Percentiles rank a stretch among this genome's conserved stretches.
Evolutionary conservation across 2,113 vertebrate genomes (phyloP).

Genomic region (Phaethornis superciliosus): DNA sequence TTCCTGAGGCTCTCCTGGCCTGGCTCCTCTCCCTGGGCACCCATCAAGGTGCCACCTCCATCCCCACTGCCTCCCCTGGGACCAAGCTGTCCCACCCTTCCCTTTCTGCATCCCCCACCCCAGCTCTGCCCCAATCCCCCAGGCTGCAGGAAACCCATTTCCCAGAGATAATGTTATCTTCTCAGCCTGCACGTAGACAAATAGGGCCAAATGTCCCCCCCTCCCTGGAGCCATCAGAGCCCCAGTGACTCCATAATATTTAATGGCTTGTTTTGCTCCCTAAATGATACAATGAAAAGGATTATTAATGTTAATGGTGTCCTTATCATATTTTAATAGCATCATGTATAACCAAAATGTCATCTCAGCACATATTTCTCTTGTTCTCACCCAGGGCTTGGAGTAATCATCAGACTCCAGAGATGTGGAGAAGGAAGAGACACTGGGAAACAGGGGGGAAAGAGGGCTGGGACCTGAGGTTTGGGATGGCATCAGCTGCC

Average conservation of each 20-base stretch:
- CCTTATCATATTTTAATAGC: slow-evolving; percentile 80
- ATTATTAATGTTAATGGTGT: slow-evolving; percentile 80
- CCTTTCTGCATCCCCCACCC: rapidly evolving
- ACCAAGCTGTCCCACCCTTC: not conserved
- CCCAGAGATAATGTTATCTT: slow-evolving; percentile 42
- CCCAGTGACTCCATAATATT: slow-evolving; percentile 73
- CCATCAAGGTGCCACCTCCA: not conserved
- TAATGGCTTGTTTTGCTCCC: slow-evolving; percentile 80
- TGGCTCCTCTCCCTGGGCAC: not conserved
- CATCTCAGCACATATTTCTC: slow-evolving; percentile 73
- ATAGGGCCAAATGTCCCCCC: slow-evolving; percentile 65
- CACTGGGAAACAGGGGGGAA: not conserved
- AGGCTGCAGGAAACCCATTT: not conserved
- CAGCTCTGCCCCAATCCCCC: rapidly evolving
- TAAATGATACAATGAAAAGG: slow-evolving; percentile 80
- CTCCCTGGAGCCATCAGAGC: slow-evolving; percentile 74
- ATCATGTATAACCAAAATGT: slow-evolving; percentile 77
- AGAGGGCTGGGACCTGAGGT: not conserved
- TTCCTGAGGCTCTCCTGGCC: rapidly evolving
- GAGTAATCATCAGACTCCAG: slow-evolving; percentile 57
- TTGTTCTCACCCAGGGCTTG: slow-evolving; percentile 62
- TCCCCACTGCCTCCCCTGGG: not conserved
- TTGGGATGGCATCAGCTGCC: not conserved
- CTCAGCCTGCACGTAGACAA: slow-evolving; percentile 54
- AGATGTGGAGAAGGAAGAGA: slow-evolving; percentile 40